Conservation (phyloP, 2,888 invertebrate species). For the Oscheius myriophilus region DNA sequence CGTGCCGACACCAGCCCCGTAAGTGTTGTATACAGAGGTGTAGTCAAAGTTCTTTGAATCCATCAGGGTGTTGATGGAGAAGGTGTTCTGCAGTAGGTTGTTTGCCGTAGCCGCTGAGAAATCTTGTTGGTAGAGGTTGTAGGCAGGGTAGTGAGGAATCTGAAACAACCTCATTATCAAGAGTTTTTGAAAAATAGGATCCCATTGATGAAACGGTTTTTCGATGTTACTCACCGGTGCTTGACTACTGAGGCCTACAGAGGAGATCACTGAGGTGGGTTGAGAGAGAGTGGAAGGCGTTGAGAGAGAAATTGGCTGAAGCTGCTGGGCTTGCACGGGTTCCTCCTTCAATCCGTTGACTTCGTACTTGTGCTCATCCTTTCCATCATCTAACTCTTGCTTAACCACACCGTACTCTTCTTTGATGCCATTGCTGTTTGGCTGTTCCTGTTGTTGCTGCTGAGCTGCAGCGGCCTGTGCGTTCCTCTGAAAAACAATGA, state of each 20-base stretch:
- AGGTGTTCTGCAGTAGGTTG: conserved; percentile 2
- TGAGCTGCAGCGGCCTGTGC: conserved; percentile 13
- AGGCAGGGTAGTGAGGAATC: conserved; percentile 9
- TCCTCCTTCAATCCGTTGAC: conserved; percentile 15
- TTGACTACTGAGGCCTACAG: conserved; percentile 43
- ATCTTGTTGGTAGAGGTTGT: conserved; percentile 16
- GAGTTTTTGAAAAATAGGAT: conserved; percentile 3
- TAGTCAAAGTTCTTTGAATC: conserved; percentile 21
- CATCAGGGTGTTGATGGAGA: conserved; percentile 21
- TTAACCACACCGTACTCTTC: conserved; percentile 16
- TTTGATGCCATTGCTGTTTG: conserved; percentile 23
- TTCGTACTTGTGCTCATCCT: conserved; percentile 12
- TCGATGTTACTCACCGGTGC: conserved; percentile 34
- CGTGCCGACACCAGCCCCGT: background rate
- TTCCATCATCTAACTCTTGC: conserved; percentile 8
- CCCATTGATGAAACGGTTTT: too few relatives aligned
- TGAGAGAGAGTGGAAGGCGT: conserved; percentile 37
- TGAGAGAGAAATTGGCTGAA: conserved; percentile 26
- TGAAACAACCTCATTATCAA: conserved; percentile 4
- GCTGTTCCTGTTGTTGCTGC: conserved; percentile 27
- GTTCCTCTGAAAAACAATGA: conserved; percentile 22
- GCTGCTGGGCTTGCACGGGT: background rate
- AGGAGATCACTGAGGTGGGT: conserved; percentile 54
- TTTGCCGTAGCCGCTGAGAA: conserved; percentile 11
- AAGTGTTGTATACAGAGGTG: conserved; percentile 3